Evolutionary conservation across 2,113 vertebrate genomes (phyloP), one percentile per base, ranked within the genome.

Genomic region (Coreoperca whiteheadi): DNA sequence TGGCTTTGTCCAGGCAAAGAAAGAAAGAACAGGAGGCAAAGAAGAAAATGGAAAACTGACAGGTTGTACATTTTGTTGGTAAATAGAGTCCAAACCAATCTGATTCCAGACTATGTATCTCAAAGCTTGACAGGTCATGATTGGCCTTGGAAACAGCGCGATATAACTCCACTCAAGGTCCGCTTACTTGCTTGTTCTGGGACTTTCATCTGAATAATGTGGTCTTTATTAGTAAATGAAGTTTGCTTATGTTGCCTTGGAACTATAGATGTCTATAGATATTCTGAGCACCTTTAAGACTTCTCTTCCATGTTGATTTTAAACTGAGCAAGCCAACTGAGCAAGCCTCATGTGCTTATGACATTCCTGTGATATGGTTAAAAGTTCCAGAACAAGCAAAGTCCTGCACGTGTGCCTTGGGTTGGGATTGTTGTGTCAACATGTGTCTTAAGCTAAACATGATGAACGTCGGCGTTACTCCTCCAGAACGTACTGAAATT

Each of bases 1-100:
- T 28, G 73, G 37, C 18, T 66, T 68, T 72, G 74, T 81, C 39
- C 37, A 66, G 78, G 60, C 51, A 77, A 54, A 86, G 30, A 61
- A 30, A 80, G 39, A 6, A 23, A 63, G 56, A 71, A 70, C 23
- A 74, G 20, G 69, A 53, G 59, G 34, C 23, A 32, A 6, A 25
- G 37, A n/a, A 56, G 1, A 77, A 25, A 23, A 71, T 39, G 4
- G n/a, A 65, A 46, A 76, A 28, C 16, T 32, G 76, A 21, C 25
- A 67, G 53, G 60, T 65, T 76, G 60, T 30, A 60, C 34, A 84
- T 48, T 37, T 25, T 32, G 34, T 60, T 63, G 10, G 20, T 30
- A 50, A 72, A n/a, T 32, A 15, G 41, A 59, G 8, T 25, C 39
- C 41, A 70, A 74, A 63, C 16, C 23, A n/a, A 64, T 76, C 39